Conservation (phyloP, 2,113 vertebrate genomes). For the Sturnus vulgaris region DNA sequence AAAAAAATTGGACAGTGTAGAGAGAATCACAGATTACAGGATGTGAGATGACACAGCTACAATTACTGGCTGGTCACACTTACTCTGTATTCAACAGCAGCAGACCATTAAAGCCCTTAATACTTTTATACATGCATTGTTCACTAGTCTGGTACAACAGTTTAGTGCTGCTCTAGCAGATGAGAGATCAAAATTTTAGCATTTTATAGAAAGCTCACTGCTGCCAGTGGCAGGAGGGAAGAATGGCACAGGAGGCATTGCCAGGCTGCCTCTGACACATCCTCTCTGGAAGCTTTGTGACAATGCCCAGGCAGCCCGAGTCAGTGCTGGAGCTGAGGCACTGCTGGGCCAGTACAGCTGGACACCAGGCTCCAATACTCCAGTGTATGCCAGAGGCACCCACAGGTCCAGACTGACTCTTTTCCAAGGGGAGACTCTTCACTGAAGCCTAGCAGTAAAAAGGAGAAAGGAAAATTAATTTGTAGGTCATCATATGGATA, state of each 20-base stretch:
- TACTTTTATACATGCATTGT: background rate
- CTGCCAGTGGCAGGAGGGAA: background rate
- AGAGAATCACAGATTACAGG: constrained; percentile 10
- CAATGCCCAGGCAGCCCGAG: rapidly evolving
- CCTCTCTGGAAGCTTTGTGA: background rate
- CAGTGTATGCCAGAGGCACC: background rate
- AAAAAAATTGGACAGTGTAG: background rate
- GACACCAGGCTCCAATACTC: background rate
- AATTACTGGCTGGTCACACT: constrained; percentile 8
- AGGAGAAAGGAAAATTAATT: background rate
- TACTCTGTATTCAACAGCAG: constrained; percentile 34
- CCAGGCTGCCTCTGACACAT: background rate
- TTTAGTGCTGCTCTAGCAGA: constrained; percentile 25
- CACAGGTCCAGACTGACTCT: background rate
- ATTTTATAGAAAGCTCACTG: background rate
- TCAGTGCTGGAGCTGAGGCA: rapidly evolving
- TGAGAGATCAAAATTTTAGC: background rate
- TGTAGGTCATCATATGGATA: background rate
- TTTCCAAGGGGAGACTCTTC: background rate
- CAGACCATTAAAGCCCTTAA: constrained; percentile 66
- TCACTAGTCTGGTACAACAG: background rate
- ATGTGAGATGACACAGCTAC: constrained; percentile 19
- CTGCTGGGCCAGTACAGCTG: background rate
- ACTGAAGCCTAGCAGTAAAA: background rate
- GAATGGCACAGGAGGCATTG: background rate